Base-by-base conservation (phyloP, 1,140 invertebrate genomes). In the Micrasema minimum region DNA sequence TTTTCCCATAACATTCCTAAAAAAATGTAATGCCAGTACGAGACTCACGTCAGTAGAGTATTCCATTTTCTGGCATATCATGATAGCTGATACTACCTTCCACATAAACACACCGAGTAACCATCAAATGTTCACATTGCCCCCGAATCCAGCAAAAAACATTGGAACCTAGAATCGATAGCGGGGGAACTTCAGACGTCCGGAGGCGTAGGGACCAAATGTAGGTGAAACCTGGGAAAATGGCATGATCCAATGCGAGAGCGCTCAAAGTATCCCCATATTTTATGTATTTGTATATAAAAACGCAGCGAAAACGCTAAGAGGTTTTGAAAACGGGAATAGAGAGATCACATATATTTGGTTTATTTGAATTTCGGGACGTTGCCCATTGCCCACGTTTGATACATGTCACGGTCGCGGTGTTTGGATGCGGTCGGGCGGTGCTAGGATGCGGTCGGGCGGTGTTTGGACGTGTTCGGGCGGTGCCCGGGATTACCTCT, bases 401-500 rank as follows among this genome's bases (percentile, higher is more conserved):
- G 3, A 31, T 4, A 31, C 26, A 31, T 31, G 7, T 31, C 26
- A n/a, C n/a, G n/a, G n/a, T 31, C 3, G 26, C 26, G 26, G 26
- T 4, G 26, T 7, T 4, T 7, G 26, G 2, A 4, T 31, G 26
- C 26, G 26, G 12, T 64, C 79, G 79, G 79, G 79, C 23, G 5
- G 16, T 45, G n/a, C 18, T 18, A 31, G 7, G 35, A 31, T 50
- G 53, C 22, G 9, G 12, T 64, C 79, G 79, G 79, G 79, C 23
- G 5, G 16, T 45, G n/a, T 18, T 18, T 23, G 4, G 41, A 23
- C 11, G 16, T 0, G 38, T 18, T 5, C 76, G 78, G 73, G 59
- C 71, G 48, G 46, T 59, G 68, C 73, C 48, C 76, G 71, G 72
- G n/a, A n/a, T 82, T 83, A 83, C 82, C 83, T 83, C 83, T 84